Evolutionary conservation across 1,140 invertebrate species (phyloP), one percentile per base, ranked within the genome.

Genomic region (Alviniconcha marisindica): DNA sequence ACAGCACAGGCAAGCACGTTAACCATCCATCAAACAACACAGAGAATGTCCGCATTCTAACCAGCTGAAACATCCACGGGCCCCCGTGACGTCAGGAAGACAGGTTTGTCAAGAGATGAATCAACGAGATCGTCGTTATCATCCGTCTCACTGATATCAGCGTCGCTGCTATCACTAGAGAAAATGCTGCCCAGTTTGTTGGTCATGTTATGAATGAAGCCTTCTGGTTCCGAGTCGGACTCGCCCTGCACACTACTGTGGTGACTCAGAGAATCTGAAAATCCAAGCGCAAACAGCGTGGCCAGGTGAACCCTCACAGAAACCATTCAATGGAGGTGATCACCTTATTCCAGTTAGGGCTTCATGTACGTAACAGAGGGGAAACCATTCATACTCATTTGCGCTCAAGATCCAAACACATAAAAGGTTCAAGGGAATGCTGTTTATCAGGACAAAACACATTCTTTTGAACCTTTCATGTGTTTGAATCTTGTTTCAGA

Each of bases 171-270:
- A 85, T 96, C 96, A 80, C 92, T 93, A 12, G 95, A 96, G 92
- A 97, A 96, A 81, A 97, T 93, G 92, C 91, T 91, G 81, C 90
- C 90, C 51, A 92, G 90, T 86, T 91, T 91, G 82, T 88, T 91
- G 42, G 90, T 91, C 38, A 92, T 91, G 44, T 88, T 89, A 42
- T 90, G 88, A 51, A 92, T 90, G 28, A 92, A 87, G 33, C 90
- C 88, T 44, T 97, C 96, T 87, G 96, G 96, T 86, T 97, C 96
- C 0, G 96, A 96, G 91, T 97, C 96, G 0, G 96, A 96, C 84
- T 96, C 96, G 77, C 95, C 95, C 80, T 87, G 96, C 94, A 87
- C 96, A 94, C 91, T 91, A 74, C 88, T 90, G 81, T 91, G 92
- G 42, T 88, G 87, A 81, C 90, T 92, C 2, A 90, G n/a, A 36